phyloP scores from a whole-genome alignment of 2,113 vertebrate species.

The Rhabdornis inornatus region DNA sequence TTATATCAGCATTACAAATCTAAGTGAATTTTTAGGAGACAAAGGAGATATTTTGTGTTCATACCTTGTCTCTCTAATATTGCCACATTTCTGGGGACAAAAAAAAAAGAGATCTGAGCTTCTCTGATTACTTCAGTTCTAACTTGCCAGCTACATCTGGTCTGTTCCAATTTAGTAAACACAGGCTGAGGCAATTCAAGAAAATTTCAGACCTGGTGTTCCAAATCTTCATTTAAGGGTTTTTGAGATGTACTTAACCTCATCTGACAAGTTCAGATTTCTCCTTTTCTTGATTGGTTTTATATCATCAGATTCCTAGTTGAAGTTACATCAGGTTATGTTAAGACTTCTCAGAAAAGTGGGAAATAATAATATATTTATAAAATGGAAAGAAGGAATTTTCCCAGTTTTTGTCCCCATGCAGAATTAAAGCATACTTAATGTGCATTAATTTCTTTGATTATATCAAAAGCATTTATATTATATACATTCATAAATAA shows the following conservation, averaged over 20 bases:
- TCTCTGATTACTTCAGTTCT: not conserved
- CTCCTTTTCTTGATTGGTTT: not conserved
- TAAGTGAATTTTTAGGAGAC: not conserved
- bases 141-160: not conserved
- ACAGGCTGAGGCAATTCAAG: not conserved
- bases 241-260: not conserved
- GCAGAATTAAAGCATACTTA: not conserved
- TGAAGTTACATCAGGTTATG: not conserved
- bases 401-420: not conserved
- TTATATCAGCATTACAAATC: not conserved
- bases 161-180: not conserved
- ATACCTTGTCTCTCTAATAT: not conserved
- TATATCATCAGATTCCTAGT: too few relatives aligned
- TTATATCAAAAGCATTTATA: not conserved
- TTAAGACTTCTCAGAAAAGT: not conserved
- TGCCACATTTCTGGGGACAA: not conserved
- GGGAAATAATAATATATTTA: not conserved
- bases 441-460: not conserved
- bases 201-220: not conserved
- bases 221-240: not conserved
- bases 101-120: fast-evolving
- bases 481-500: not conserved
- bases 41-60: not conserved
- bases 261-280: not conserved
- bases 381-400: not conserved